phyloP scores from a whole-genome alignment of 2,888 invertebrate genomes.

The Troglohyphantes excavatus region DNA sequence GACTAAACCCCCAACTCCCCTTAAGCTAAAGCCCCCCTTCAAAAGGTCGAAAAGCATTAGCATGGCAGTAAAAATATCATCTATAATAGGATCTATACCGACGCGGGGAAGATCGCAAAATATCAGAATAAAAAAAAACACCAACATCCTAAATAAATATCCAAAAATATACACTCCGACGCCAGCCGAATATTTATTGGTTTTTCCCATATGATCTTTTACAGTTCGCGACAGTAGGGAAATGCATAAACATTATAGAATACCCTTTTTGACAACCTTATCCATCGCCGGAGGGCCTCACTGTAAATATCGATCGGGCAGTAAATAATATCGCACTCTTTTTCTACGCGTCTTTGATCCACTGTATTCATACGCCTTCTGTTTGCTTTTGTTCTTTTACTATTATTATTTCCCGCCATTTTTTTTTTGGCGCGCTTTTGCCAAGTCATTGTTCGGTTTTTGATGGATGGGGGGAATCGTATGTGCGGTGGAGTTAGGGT shows the following conservation, averaged over 20 bases:
- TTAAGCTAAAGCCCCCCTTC: conserved; percentile 27
- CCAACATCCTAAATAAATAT: conserved; percentile 68
- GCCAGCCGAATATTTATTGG: conserved; percentile 73
- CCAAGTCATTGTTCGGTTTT: conserved; percentile 54
- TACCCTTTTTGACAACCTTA: conserved; percentile 72
- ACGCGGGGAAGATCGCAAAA: conserved; percentile 48
- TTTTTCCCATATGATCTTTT: conserved; percentile 69
- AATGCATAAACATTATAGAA: conserved; percentile 76
- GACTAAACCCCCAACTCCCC: conserved; percentile 32
- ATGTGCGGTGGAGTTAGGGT: conserved; percentile 21
- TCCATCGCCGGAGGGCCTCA: conserved; percentile 57
- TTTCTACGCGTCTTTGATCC: conserved; percentile 69
- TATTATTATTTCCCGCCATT: conserved; percentile 18
- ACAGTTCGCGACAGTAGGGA: conserved; percentile 35
- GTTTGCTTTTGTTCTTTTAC: conserved; percentile 14
- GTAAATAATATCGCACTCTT: conserved; percentile 73
- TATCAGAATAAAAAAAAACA: conserved; percentile 50
- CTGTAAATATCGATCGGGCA: conserved; percentile 61
- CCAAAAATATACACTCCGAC: conserved; percentile 68
- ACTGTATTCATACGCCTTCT: conserved; percentile 62
- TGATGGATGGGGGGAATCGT: conserved; percentile 60
- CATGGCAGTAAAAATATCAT: conserved; percentile 68
- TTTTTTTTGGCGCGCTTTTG: conserved; percentile 35
- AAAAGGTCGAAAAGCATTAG: conserved; percentile 55
- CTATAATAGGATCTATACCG: conserved; percentile 69